These are phyloP conservation scores for Turnix velox DNA, from an alignment of 2,113 vertebrate genomes.

Conservation along the genomic window DNA sequence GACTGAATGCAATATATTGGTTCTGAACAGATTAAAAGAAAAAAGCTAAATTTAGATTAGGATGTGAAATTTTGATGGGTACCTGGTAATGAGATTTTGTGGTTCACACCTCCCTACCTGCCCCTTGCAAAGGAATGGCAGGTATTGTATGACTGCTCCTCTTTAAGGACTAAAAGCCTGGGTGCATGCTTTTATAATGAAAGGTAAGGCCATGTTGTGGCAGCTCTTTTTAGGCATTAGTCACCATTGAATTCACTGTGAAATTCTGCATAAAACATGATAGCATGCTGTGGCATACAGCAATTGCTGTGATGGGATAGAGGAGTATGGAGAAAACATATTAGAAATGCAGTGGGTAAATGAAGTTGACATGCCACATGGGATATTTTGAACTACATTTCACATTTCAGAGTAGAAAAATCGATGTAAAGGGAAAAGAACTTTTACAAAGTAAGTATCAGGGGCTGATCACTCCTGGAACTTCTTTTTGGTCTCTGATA, in stretches of 20 bases:
- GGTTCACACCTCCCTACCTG: neutral
- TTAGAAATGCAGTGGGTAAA: conserved; percentile 57
- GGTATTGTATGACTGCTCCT: neutral
- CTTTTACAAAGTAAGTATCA: conserved; percentile 23
- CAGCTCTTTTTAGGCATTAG: conserved; percentile 50
- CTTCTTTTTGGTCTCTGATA: conserved; percentile 28
- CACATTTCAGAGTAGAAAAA: conserved; percentile 51
- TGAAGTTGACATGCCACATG: conserved; percentile 56
- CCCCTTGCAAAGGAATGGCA: neutral
- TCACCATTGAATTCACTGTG: conserved; percentile 52
- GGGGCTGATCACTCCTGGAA: conserved; percentile 13
- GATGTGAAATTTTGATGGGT: neutral
- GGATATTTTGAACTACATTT: conserved; percentile 59
- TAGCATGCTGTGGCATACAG: conserved; percentile 53
- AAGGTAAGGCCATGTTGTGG: conserved; percentile 20
- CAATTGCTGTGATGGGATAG: conserved; percentile 48
- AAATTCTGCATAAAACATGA: conserved; percentile 63
- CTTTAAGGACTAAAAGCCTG: neutral
- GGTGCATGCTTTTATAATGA: neutral
- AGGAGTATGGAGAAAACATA: conserved; percentile 46
- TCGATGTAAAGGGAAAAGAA: conserved; percentile 43
- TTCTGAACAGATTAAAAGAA: neutral
- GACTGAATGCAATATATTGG: neutral
- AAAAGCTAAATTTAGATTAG: neutral
- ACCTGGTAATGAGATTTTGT: neutral